Percentiles rank a stretch among this genome's conserved stretches.
These are phyloP conservation scores for Pherbina coryleti DNA, from an alignment of 2,888 invertebrate genomes.

Conservation along the genomic window DNA sequence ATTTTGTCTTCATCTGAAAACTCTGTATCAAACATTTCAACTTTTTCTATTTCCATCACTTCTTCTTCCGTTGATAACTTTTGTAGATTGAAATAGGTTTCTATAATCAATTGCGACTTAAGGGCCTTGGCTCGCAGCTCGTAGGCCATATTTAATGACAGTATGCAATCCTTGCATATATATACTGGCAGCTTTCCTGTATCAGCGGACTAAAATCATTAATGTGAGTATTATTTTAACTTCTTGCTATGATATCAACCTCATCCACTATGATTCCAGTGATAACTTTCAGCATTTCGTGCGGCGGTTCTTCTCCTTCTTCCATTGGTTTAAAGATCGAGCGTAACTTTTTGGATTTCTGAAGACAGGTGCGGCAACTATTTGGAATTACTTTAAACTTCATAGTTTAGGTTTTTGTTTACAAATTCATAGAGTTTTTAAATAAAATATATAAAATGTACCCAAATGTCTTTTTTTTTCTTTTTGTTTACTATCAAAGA, in stretches of 20 bases:
- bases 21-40: slow-evolving; percentile 4
- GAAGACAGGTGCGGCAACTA: slow-evolving; percentile 62
- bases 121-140: slow-evolving; percentile 63
- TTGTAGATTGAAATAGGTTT: slow-evolving; percentile 51
- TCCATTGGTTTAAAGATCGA: slow-evolving; percentile 60
- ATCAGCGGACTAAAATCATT: neutral
- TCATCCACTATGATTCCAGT: slow-evolving; percentile 53
- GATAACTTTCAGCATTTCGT: slow-evolving; percentile 60
- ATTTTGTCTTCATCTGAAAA: slow-evolving; percentile 46
- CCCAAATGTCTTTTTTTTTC: too few species aligned
- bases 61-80: neutral
- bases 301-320: slow-evolving; percentile 61
- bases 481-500: too few species aligned
- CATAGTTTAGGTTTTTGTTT: slow-evolving; percentile 43
- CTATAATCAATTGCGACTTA: slow-evolving; percentile 58
- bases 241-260: neutral
- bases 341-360: slow-evolving; percentile 58
- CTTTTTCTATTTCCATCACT: slow-evolving; percentile 30
- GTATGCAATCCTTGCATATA: slow-evolving; percentile 63
- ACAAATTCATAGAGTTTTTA: too few species aligned
- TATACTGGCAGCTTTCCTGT: slow-evolving; percentile 53
- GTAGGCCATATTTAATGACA: slow-evolving; percentile 63
- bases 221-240: neutral
- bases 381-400: slow-evolving; percentile 54
- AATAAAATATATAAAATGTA: too few species aligned